Base-by-base conservation (phyloP, 2,888 invertebrate species). In the Dynastes hyllus region DNA sequence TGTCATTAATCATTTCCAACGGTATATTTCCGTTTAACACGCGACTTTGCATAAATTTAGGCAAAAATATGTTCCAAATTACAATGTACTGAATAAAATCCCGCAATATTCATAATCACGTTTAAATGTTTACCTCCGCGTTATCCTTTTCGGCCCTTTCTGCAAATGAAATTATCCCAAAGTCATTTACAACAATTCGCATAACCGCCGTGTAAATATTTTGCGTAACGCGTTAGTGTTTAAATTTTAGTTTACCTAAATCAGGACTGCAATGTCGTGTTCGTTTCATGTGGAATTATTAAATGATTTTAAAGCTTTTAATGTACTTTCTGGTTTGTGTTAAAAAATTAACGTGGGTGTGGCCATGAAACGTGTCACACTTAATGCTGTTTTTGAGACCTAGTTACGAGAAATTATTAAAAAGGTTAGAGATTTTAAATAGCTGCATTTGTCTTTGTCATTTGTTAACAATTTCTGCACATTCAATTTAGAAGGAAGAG, bases 111-210 rank as follows among this genome's bases (percentile, higher is more conserved):
- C 73, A 22, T 73, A 73, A 73, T 58, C 58, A 40, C 32, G 58
- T 73, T 73, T 73, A 73, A 73, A 58, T 73, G 55, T 58, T 58
- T 37, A 37, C 45, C 40, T 9, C 37, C 22, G 73, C 58, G 45
- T 67, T 67, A 67, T 67, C 73, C 73, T 37, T 73, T 73, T 58
- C 29, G 55, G 73, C 40, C 73, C 73, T 73, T 58, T 58, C 40
- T 16, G 16, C 58, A 73, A 73, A 73, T 58, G 55, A 73, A 58
- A 73, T 73, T 73, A 73, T 73, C 73, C 73, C 73, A 40, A 73
- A 73, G 73, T 73, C 73, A 58, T 73, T 73, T 73, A 61, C 58
- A 73, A 73, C 58, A 73, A 58, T 61, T 73, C 58, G 2, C 58
- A 40, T 9, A 73, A 58, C 73, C 58, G 58, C 55, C 40, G 45